These are phyloP conservation scores for Parauchenoglanis ngamensis DNA, from an alignment of 2,797 vertebrate genomes.

Conservation along the genomic window DNA sequence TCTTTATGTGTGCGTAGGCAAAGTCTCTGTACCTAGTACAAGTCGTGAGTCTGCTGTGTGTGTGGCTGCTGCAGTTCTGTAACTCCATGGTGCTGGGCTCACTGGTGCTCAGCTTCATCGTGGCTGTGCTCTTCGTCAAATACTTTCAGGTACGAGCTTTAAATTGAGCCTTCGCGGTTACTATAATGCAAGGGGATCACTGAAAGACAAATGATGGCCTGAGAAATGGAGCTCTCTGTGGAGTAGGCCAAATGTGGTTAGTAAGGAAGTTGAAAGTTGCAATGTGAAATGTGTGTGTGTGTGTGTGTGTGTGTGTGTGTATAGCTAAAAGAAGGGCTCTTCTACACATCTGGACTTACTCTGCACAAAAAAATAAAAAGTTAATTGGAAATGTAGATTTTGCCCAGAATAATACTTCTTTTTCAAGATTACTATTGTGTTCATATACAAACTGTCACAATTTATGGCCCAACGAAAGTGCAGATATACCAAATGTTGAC, in stretches of 20 bases:
- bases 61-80: slow-evolving; percentile 94
- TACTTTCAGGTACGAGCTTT: slow-evolving; percentile 81
- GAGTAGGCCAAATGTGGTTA: not conserved
- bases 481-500: not conserved
- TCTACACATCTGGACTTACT: not conserved
- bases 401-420: not conserved
- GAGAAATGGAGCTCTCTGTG: not conserved
- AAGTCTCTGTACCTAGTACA: slow-evolving; percentile 85
- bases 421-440: not conserved
- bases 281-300: not conserved
- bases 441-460: not conserved
- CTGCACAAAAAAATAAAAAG: not conserved
- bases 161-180: not conserved
- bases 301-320: no score
- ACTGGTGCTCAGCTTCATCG: slow-evolving; percentile 89
- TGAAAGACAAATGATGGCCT: no score
- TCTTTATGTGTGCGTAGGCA: slow-evolving; percentile 70
- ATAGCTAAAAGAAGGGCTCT: not conserved
- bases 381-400: not conserved
- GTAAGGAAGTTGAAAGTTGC: not conserved
- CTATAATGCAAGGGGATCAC: no score
- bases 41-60: slow-evolving; percentile 81
- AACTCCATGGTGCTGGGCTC: slow-evolving; percentile 97
- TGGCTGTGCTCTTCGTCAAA: slow-evolving; percentile 83
- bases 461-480: not conserved